These are phyloP conservation scores for Xylocopa sonorina DNA, from an alignment of 1,140 invertebrate species.

Conservation along the genomic window DNA sequence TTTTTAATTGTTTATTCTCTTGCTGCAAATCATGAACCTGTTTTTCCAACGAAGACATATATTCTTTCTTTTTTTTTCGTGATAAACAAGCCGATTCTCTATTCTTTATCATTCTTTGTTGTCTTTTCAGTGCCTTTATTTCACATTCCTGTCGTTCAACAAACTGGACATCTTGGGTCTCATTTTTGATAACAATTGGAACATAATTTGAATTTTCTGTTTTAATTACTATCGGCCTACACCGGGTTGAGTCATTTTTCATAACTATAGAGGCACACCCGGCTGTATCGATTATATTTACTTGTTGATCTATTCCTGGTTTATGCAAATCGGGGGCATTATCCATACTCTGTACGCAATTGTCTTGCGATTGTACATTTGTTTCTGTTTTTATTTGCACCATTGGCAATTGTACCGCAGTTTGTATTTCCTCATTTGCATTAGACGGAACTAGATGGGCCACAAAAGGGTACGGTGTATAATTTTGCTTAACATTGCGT, in stretches of 20 bases:
- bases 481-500: conserved; percentile 76
- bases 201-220: conserved; percentile 66
- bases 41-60: conserved; percentile 90
- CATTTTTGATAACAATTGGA: conserved; percentile 75
- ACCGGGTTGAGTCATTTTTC: conserved; percentile 54
- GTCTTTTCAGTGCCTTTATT: conserved; percentile 88
- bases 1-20: conserved; percentile 88
- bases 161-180: conserved; percentile 66
- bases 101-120: conserved; percentile 96
- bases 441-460: conserved; percentile 65
- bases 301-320: conserved; percentile 24
- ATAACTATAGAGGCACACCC: conserved; percentile 59
- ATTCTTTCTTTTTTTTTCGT: conserved; percentile 96
- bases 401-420: conserved; percentile 59
- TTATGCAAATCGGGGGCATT: conserved; percentile 57
- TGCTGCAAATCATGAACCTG: conserved; percentile 87
- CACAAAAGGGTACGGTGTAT: conserved; percentile 66
- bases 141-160: conserved; percentile 69
- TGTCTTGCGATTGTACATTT: conserved; percentile 48
- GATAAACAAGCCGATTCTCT: conserved; percentile 94
- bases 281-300: conserved; percentile 26
- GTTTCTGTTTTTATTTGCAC: conserved; percentile 44
- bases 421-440: conserved; percentile 54
- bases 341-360: conserved; percentile 65
- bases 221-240: conserved; percentile 67